A percentile compares a stretch with the other conserved stretches of the same genome.
Conservation (phyloP, 2,797 vertebrate species). For the Tragelaphus eurycerus region DNA sequence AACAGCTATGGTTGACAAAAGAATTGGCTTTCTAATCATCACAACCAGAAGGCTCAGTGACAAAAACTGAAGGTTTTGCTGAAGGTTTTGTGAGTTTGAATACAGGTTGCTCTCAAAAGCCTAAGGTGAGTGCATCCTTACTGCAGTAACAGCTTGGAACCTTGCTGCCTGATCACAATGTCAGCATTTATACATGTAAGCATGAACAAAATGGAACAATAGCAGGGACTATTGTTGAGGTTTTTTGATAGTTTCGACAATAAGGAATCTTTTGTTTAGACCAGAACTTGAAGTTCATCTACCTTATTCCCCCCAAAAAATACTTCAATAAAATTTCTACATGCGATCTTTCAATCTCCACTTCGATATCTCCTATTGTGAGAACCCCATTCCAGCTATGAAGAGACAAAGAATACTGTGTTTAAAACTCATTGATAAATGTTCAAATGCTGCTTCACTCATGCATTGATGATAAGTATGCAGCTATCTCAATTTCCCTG, state of each 20-base stretch:
- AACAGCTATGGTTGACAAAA: background rate
- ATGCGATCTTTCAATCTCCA: background rate
- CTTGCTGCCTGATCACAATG: background rate
- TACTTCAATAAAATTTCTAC: background rate
- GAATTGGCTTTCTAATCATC: background rate
- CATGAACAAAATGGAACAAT: background rate
- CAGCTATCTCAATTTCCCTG: background rate
- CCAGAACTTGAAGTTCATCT: background rate
- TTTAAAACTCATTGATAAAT: background rate
- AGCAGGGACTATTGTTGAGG: background rate
- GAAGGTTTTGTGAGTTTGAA: background rate
- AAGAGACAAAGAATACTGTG: background rate
- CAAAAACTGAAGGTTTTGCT: background rate
- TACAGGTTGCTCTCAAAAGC: background rate
- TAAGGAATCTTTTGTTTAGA: background rate
- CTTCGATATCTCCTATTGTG: background rate
- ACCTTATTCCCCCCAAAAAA: background rate
- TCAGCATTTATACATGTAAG: background rate
- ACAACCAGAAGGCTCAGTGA: background rate
- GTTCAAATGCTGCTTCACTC: background rate
- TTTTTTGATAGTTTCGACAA: background rate
- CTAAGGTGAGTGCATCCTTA: background rate
- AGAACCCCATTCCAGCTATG: background rate
- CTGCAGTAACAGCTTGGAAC: background rate
- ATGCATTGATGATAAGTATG: background rate